Base-by-base conservation (phyloP, 2,888 invertebrate species). In the Hartigia nigra region DNA sequence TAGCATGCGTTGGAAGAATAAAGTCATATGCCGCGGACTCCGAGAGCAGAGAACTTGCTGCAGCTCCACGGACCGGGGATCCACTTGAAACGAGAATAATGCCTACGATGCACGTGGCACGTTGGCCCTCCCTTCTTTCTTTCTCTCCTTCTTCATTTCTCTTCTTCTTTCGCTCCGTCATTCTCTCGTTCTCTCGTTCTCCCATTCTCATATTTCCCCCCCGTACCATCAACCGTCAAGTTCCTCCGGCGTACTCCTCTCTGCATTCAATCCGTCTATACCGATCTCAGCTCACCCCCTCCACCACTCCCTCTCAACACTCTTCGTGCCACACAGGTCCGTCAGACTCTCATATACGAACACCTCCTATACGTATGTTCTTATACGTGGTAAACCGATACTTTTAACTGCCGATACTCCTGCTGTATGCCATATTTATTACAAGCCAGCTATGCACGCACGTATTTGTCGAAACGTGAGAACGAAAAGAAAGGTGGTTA, bases 51-150 rank as follows among this genome's bases (percentile, higher is more conserved):
- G 36, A 75, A 31, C 75, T 36, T 34, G 75, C 75, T 14, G 37
- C 37, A 75, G 36, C n/a, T 55, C 14, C 69, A 31, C 34, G 76
- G 39, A 55, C 77, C 77, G 77, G 74, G 81, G 82, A 83, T 85
- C 85, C 84, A 90, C 90, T 90, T 85, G 86, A 90, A 83, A 79
- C 81, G 80, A 86, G 86, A 87, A 89, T 89, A 89, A 89, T 89
- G 83, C 85, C 79, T 78, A 78, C 82, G 85, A 85, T 87, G 87
- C 88, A 89, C 90, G 89, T 89, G 88, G 83, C 89, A 80, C 76
- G 79, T 31, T 78, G 77, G 75, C 74, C 78, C 75, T 70, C 75
- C 75, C 76, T 69, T 69, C 70, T 75, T 35, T 76, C 72, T 80
- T 74, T 23, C 55, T 55, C 55, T 55, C 55, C 23, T 55, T 55